A percentile compares a stretch with the other conserved stretches of the same genome.
Evolutionary conservation across 2,797 vertebrate species (phyloP).

Genomic region (Chelidonichthys spinosus): DNA sequence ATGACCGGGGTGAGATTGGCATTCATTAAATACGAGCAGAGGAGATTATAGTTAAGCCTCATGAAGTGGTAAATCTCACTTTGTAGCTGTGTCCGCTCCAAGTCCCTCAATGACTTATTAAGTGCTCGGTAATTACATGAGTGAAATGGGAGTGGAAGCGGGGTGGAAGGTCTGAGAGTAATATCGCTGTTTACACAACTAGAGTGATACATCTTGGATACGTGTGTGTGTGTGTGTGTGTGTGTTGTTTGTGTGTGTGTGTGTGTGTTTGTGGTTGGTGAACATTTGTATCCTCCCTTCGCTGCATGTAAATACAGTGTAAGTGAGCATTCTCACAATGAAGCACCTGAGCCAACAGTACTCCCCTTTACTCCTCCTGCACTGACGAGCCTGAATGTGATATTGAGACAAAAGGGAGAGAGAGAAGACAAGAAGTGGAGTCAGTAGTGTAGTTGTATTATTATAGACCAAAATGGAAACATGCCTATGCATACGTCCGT

Average conservation of each 20-base stretch:
- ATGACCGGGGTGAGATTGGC: conserved; percentile 36
- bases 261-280: conserved; percentile 67
- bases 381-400: conserved; percentile 43
- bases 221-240: conserved; percentile 55
- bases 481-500: not conserved
- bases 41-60: conserved; percentile 38
- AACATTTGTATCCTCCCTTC: conserved; percentile 71
- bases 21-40: conserved; percentile 45
- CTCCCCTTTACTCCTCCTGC: conserved; percentile 62
- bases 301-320: conserved; percentile 68
- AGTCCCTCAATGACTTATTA: conserved; percentile 71
- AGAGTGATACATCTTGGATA: conserved; percentile 62
- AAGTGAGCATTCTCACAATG: conserved; percentile 72
- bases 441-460: conserved; percentile 4
- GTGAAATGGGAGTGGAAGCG: conserved; percentile 58
- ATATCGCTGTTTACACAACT: conserved; percentile 74
- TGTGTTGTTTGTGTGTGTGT: conserved; percentile 47
- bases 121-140: conserved; percentile 74
- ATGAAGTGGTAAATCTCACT: conserved; percentile 55
- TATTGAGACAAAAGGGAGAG: conserved; percentile 40
- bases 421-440: conserved; percentile 19
- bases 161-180: conserved; percentile 63
- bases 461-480: not conserved
- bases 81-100: conserved; percentile 40
- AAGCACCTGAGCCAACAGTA: conserved; percentile 79